Percentiles rank a stretch among this genome's conserved stretches.
These are phyloP conservation scores for Tychaedon coryphoeus DNA, from an alignment of 2,113 vertebrate species.

Conservation along the genomic window DNA sequence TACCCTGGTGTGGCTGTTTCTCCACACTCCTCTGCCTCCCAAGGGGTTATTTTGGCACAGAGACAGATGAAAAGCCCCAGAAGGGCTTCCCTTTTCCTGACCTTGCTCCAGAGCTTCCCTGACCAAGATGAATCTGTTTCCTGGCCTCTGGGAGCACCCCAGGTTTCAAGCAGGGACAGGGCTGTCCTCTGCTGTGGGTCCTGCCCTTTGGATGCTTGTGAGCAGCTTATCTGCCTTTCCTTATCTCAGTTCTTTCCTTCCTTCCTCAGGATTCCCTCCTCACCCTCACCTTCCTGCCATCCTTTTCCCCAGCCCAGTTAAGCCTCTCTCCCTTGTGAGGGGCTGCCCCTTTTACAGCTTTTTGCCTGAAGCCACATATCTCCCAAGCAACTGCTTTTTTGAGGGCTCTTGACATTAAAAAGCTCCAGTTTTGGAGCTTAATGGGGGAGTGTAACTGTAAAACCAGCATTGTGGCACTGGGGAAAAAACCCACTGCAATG, in stretches of 20 bases:
- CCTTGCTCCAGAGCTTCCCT: not conserved
- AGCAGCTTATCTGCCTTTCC: not conserved
- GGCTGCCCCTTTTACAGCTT: not conserved
- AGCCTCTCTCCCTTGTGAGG: not conserved
- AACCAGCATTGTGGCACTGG: not conserved
- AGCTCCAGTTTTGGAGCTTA: not conserved
- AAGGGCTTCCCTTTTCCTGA: not conserved
- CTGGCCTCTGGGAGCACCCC: not conserved
- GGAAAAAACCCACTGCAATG: not conserved
- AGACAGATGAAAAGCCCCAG: not conserved
- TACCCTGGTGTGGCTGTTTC: not conserved
- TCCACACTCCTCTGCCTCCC: not conserved
- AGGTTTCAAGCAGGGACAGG: not conserved
- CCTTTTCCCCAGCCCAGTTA: not conserved
- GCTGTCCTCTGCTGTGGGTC: not conserved
- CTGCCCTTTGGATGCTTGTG: not conserved
- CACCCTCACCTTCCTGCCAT: not conserved
- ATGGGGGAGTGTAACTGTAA: not conserved
- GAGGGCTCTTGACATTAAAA: slow-evolving; percentile 11
- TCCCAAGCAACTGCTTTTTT: not conserved
- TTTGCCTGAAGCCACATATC: not conserved
- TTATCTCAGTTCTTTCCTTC: not conserved
- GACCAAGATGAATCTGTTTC: not conserved
- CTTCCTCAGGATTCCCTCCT: not conserved
- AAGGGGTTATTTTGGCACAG: not conserved